Evolutionary conservation across 1,140 invertebrate species (phyloP), one percentile per base, ranked within the genome.

Genomic region (Eulimnadia texana): DNA sequence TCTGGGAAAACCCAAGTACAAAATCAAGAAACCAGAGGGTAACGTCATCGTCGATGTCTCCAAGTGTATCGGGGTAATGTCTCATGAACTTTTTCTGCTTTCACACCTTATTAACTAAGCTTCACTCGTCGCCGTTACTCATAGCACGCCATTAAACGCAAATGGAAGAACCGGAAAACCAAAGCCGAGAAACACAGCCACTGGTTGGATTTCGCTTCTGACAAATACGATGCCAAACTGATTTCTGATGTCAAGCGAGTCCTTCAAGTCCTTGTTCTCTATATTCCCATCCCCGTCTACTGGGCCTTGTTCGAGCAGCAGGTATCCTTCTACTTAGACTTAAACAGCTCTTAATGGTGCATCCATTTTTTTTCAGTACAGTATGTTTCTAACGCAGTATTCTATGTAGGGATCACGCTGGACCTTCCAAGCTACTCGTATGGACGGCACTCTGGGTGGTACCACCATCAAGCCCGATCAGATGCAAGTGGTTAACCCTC

Each of bases 381-480:
- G n/a, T n/a, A n/a, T n/a, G n/a, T n/a, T n/a, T n/a, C n/a, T n/a
- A n/a, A n/a, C n/a, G n/a, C n/a, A n/a, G n/a, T n/a, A n/a, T n/a
- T n/a, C n/a, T n/a, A n/a, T n/a, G n/a, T 65, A 85, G 80, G 93
- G 91, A 13, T 96, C 93, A 0, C 79, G 87, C 53, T 98, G 94
- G 94, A 94, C 91, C 0, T 82, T 96, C 63, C 93, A 98, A 79
- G 93, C 93, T 9, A 83, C 84, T 0, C 79, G 84, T 64, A 93
- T 98, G 89, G 77, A 92, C 69, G 90, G 93, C 10, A 71, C 81
- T n/a, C 70, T 94, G 2, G 79, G 81, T 1, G 79, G 79, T 20
- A 66, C 53, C 50, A 60, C 62, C 10, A 75, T 95, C 11, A 82
- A 90, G 64, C 88, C 93, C 0, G 92, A 96, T 72, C 92, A 95